Conservation (phyloP, 2,888 invertebrate species). For the Theodoxus fluviatilis region DNA sequence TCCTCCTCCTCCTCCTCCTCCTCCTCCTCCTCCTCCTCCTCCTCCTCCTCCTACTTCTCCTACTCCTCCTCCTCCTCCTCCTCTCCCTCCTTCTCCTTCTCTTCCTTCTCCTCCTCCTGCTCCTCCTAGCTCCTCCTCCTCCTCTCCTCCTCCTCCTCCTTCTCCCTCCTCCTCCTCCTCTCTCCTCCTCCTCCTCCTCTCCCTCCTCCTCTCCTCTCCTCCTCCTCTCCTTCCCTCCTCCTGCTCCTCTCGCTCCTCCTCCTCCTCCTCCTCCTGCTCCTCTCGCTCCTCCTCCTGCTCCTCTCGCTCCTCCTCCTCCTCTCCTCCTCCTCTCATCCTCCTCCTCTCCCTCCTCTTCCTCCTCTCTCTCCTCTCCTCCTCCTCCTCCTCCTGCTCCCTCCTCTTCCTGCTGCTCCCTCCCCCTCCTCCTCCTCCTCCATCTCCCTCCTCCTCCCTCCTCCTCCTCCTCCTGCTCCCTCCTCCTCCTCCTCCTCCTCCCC, state of each 20-base stretch:
- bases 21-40: background rate
- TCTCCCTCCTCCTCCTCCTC: background rate
- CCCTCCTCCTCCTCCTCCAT: background rate
- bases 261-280: background rate
- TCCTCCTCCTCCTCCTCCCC: background rate
- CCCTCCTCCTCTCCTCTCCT: background rate
- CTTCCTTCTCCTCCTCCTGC: background rate
- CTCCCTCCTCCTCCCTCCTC: background rate
- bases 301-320: background rate
- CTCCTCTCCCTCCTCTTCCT: background rate
- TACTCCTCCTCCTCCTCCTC: background rate
- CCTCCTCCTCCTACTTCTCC: background rate
- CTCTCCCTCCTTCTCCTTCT: background rate
- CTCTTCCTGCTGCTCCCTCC: background rate
- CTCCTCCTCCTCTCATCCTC: background rate
- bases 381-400: background rate
- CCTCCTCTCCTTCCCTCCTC: background rate
- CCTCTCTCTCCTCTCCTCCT: background rate
- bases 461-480: background rate
- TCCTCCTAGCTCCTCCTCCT: background rate
- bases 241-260: background rate
- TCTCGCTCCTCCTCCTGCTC: background rate
- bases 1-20: background rate
- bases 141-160: background rate
- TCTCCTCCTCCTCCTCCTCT: background rate